Evolutionary conservation across 2,888 invertebrate species (phyloP), one percentile per base, ranked within the genome.

Genomic region (Argyresthia goedartella): DNA sequence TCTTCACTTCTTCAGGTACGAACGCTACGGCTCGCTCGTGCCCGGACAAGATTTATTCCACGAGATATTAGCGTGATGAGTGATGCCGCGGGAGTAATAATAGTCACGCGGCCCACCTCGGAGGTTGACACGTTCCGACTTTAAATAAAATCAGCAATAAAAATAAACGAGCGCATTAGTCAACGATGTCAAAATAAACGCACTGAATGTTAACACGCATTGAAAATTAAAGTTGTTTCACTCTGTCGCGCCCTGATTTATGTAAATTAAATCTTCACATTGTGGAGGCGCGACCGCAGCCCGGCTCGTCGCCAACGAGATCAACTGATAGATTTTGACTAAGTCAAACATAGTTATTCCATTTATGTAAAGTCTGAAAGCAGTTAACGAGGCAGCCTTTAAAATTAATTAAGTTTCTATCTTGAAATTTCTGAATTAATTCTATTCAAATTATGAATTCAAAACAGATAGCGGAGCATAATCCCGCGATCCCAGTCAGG

Each of bases 91-190:
- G 76, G 66, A 72, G 74, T 73, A 81, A 81, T 84, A 81, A 82
- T 78, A 81, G 77, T 69, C 68, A 58, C 65, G 71, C 64, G 62
- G 51, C 73, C 73, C 73, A 76, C 76, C 76, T 70, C 67, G 67
- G 67, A 68, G 67, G 66, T 70, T 15, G 69, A 66, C 70, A 73
- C 73, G 76, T 71, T 71, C n/a, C 72, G 71, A 68, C 74, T 77
- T 68, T 71, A 76, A 69, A 81, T 82, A 80, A 81, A 77, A 78
- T 73, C 71, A 71, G 73, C 73, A 74, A 81, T 81, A 80, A 82
- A 84, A 81, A 81, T 85, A 85, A 85, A 84, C 79, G 80, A 71
- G 67, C 71, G 71, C 79, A 84, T 84, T 82, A 81, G 76, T 85
- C 82, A 84, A 75, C 78, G 69, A 65, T 81, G 85, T 84, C 84